Evolutionary conservation across 2,113 vertebrate species (phyloP), one percentile per base, ranked within the genome.

Genomic region (Pelusios castaneus): DNA sequence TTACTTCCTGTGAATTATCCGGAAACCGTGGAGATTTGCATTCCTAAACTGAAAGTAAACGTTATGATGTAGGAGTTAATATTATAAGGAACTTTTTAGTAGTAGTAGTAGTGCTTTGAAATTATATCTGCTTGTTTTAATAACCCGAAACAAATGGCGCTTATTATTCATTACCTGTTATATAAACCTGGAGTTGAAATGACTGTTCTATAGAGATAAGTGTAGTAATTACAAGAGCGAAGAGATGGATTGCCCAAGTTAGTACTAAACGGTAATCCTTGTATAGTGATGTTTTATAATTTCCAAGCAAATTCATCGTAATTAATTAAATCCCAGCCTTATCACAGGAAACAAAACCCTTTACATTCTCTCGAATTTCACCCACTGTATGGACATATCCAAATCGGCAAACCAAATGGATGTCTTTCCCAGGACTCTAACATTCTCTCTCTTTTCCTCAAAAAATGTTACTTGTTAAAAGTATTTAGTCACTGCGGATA

Each of bases 131-230:
- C 94, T 88, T 78, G 85, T 60, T 92, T 88, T 92, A 97, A 93
- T 95, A 87, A 25, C 85, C 94, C 85, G 73, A 63, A 96, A 95
- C 89, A 95, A 95, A 95, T 90, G 95, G 91, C 81, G 19, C 91
- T 95, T 91, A 92, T 95, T 96, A 85, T 82, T 92, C 94, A 91
- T 96, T 96, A 93, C 95, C 95, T 95, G 95, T 93, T 81, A 88
- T 70, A 86, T 88, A 91, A 97, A 96, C 94, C 94, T 91, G 88
- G 89, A 55, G 63, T 70, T 81, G 95, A 85, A 93, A 95, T 93
- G 95, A 96, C 93, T 97, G 97, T 38, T 88, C 89, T 87, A 34
- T 43, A 76, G 96, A 96, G 97, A 97, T 97, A 97, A 97, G 96
- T 96, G 2, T 21, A 91, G 94, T 95, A 97, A 97, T 97, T 97